Evolutionary conservation across 2,888 invertebrate genomes (phyloP).

Genomic region (Pseudoips prasinana): DNA sequence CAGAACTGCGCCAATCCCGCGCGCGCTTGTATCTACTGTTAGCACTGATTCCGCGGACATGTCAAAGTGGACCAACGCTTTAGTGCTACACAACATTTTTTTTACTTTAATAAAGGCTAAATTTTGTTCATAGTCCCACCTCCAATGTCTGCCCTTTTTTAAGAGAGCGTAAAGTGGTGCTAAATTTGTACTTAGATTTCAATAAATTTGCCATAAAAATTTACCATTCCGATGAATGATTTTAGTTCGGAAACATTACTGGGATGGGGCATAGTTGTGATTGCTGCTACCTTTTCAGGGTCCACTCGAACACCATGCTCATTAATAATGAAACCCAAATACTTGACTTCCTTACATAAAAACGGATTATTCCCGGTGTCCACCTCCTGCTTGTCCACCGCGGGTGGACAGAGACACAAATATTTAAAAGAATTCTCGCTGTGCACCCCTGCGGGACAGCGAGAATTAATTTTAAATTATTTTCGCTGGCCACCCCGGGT

Average conservation of each 20-base stretch:
- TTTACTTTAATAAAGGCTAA: not conserved
- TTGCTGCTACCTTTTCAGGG: constrained; percentile 4
- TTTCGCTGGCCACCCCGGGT: not conserved
- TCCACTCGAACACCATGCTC: constrained; percentile 7
- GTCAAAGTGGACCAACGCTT: not conserved
- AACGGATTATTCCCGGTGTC: not conserved
- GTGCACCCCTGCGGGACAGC: too few species aligned
- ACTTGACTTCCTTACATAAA: constrained; percentile 8
- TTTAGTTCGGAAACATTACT: not conserved
- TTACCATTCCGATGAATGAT: constrained; percentile 2
- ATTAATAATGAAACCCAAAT: constrained; percentile 11
- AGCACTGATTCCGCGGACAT: not conserved
- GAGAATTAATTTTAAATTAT: not conserved
- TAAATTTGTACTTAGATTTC: not conserved
- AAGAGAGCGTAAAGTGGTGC: not conserved
- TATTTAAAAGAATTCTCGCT: too few species aligned
- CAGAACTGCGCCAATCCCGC: not conserved
- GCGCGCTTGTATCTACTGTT: not conserved
- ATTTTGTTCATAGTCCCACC: not conserved
- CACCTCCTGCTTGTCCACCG: not conserved
- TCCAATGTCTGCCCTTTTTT: not conserved
- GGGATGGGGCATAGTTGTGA: not conserved
- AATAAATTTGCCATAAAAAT: constrained; percentile 2
- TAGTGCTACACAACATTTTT: not conserved
- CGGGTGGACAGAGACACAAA: too few species aligned